Evolutionary conservation across 2,797 vertebrate species (phyloP).

Genomic region (Lophotriccus pileatus): DNA sequence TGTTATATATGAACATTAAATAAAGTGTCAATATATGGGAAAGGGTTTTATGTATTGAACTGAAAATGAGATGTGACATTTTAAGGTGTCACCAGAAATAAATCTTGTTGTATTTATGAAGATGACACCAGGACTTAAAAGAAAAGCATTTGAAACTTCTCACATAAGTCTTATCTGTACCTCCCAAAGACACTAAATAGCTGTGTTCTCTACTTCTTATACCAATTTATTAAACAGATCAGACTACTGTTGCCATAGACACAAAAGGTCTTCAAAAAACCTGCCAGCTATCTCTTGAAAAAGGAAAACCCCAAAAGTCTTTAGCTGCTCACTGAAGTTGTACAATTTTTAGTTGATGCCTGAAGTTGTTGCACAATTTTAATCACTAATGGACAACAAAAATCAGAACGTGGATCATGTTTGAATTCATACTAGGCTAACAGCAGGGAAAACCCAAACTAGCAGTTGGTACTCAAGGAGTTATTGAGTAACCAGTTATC

Average conservation of each 20-base stretch:
- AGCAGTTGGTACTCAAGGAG: not conserved
- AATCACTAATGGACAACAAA: not conserved
- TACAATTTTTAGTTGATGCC: not conserved
- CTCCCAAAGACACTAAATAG: not conserved
- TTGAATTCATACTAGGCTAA: not conserved
- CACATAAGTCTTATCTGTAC: not conserved
- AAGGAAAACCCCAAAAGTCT: not conserved
- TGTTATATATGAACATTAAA: not conserved
- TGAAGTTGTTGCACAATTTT: not conserved
- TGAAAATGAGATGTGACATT: not conserved
- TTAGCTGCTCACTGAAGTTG: not conserved
- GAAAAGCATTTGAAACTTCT: not conserved
- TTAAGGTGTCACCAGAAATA: not conserved
- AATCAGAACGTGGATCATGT: not conserved
- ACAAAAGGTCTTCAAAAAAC: not conserved
- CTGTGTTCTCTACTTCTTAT: not conserved
- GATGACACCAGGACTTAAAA: not conserved
- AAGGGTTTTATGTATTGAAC: not conserved
- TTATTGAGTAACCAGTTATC: not conserved
- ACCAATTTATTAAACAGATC: not conserved
- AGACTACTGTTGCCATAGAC: not conserved
- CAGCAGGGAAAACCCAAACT: rapidly evolving
- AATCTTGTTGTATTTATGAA: not conserved
- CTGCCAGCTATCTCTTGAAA: not conserved
- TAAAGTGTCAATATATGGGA: not conserved